phyloP scores from a whole-genome alignment of 2,797 vertebrate genomes.

The Craterocephalus amniculus region DNA sequence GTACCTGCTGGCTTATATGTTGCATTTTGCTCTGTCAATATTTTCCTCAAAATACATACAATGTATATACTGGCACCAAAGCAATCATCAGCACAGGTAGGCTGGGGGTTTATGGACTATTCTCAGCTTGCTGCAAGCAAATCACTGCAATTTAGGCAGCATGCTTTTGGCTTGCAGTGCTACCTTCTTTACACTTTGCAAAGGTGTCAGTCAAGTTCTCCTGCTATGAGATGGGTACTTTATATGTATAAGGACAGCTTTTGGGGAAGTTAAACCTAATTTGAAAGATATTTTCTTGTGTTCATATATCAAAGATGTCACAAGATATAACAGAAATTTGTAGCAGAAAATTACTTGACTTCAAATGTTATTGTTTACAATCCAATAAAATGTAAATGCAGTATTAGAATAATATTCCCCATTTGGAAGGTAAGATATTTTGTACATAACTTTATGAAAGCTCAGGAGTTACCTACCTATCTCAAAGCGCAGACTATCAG shows the following conservation, averaged over 20 bases:
- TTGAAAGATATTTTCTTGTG: not conserved
- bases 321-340: not conserved
- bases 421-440: constrained; percentile 4
- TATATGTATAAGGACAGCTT: not conserved
- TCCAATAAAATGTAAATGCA: not conserved
- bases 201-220: not conserved
- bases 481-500: constrained; percentile 32
- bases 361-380: not conserved
- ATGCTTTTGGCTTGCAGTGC: not conserved
- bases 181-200: not conserved
- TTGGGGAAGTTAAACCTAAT: not conserved
- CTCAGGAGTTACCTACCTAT: constrained; percentile 5
- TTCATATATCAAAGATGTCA: not conserved
- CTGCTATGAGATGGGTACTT: not conserved
- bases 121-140: not conserved
- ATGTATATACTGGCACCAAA: not conserved
- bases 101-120: not conserved
- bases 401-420: not conserved
- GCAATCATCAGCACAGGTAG: too few species aligned
- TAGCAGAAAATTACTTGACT: not conserved
- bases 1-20: not conserved
- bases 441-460: constrained; percentile 5
- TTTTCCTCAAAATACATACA: not conserved
- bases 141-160: not conserved
- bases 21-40: not conserved